phyloP scores from a whole-genome alignment of 92 coral and sea anemone genomes.

The Parazoanthus darwini region DNA sequence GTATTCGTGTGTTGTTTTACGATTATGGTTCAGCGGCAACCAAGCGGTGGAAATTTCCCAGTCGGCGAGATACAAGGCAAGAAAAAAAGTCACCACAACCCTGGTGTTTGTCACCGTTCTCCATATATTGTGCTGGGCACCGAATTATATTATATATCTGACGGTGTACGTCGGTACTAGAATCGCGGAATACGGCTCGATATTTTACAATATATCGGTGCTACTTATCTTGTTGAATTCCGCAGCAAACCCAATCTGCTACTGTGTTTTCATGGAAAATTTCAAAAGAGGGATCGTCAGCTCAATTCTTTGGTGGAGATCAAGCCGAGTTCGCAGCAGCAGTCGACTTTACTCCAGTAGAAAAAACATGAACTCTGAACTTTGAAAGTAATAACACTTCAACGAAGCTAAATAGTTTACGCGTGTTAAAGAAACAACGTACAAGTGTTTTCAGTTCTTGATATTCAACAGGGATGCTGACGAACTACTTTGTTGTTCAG shows the following conservation, averaged over 20 bases:
- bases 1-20: constrained; percentile 57
- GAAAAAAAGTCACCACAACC: constrained; percentile 70
- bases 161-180: constrained; percentile 51
- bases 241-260: constrained; percentile 72
- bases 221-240: constrained; percentile 72
- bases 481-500: too few relatives aligned
- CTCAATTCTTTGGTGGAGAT: background rate
- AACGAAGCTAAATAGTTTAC: too few relatives aligned
- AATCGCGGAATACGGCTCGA: constrained; percentile 70
- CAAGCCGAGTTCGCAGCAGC: background rate
- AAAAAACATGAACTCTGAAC: background rate
- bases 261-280: constrained; percentile 71
- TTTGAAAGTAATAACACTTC: constrained; percentile 28
- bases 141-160: constrained; percentile 69
- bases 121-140: constrained; percentile 69
- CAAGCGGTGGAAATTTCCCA: constrained; percentile 57
- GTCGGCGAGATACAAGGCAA: constrained; percentile 64
- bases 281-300: constrained; percentile 51
- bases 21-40: constrained; percentile 60
- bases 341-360: background rate
- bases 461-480: too few relatives aligned
- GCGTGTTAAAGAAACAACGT: too few relatives aligned
- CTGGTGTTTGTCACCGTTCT: constrained; percentile 61
- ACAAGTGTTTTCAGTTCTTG: too few relatives aligned
- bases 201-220: constrained; percentile 66